Evolutionary conservation across 2,797 vertebrate species (phyloP), one percentile per base, ranked within the genome.

Genomic region (Gadopsis marmoratus): DNA sequence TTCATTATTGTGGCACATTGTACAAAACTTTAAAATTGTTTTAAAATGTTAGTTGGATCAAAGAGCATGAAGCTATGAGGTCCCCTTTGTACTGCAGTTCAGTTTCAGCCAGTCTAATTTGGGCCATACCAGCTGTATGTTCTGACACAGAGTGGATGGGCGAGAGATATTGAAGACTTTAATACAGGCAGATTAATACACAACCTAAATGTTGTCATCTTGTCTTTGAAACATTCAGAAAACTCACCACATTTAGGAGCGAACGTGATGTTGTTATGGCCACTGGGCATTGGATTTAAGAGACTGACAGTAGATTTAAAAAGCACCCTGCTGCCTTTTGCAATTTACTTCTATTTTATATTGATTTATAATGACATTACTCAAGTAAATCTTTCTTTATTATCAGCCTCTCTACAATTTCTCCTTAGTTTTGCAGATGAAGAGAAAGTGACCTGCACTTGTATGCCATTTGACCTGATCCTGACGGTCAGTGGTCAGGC

Each of bases 161-260:
- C 17, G 9, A 17, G 43, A 37, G 21, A 35, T 13, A 33, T 55
- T 35, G 10, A 54, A 67, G 23, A 4, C 66, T 60, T 66, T 72
- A 26, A 26, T 26, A 26, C 26, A 26, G 26, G 26, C 12, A 55
- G 47, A 56, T 61, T 69, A 56, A 33, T 43, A 41, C 17, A 58
- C 7, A n/a, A 56, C 35, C 41, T 2, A n/a, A n/a, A 72, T 62
- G 33, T 43, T 67, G 8, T 53, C 56, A 69, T 53, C 5, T 31
- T 16, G n/a, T 77, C 48, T 71, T 71, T 55, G n/a, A 78, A 78
- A 65, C 33, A 54, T 54, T 74, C n/a, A 31, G 59, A 21, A 39
- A 55, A 63, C 68, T 62, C 62, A 61, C 48, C 17, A 58, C 23
- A 48, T 59, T 76, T 29, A 41, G n/a, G 13, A 29, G 9, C 5